A percentile compares a stretch with the other conserved stretches of the same genome.
Evolutionary conservation across 2,113 vertebrate species (phyloP).

Genomic region (Taxidea taxus): DNA sequence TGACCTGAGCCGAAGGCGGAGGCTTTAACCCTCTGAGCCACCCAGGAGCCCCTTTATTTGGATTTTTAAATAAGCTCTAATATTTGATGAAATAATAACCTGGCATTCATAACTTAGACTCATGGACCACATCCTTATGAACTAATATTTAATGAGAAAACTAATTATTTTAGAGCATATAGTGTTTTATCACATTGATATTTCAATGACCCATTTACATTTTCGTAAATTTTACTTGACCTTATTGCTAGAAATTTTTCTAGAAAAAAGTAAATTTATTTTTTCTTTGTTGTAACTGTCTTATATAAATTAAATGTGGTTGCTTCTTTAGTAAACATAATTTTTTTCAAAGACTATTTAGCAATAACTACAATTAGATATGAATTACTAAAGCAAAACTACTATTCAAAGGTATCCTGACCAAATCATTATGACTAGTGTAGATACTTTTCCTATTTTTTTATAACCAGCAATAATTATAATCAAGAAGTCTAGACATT

Average conservation of each 20-base stretch:
- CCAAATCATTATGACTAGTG: not conserved
- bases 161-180: not conserved
- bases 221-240: not conserved
- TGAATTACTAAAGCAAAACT: not conserved
- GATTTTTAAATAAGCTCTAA: not conserved
- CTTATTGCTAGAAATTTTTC: not conserved
- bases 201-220: not conserved
- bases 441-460: not conserved
- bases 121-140: not conserved
- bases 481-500: conserved; percentile 32
- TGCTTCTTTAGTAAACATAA: not conserved
- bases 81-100: not conserved
- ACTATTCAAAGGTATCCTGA: not conserved
- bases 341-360: not conserved
- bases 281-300: not conserved
- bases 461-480: conserved; percentile 2
- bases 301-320: not conserved
- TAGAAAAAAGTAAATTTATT: not conserved
- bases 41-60: too few relatives aligned
- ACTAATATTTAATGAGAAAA: not conserved
- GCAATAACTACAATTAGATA: not conserved
- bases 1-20: too few relatives aligned
- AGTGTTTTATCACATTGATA: not conserved
- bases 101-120: not conserved
- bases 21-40: too few relatives aligned